A percentile compares a stretch with the other conserved stretches of the same genome.
These are phyloP conservation scores for Colletes latitarsis DNA, from an alignment of 1,140 invertebrate species.

Conservation along the genomic window DNA sequence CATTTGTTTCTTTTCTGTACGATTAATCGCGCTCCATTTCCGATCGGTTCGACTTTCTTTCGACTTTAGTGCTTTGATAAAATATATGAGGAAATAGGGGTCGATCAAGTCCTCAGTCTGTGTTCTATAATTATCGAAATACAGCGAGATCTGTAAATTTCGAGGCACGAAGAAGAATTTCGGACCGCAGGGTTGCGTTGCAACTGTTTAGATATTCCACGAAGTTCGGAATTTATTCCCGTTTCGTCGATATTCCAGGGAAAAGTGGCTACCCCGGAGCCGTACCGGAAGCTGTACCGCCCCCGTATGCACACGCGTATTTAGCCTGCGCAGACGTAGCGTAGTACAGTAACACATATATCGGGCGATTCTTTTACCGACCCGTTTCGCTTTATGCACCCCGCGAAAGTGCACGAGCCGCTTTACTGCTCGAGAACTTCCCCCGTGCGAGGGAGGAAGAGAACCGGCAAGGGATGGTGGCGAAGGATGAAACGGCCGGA, in stretches of 20 bases:
- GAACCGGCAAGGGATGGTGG: not conserved
- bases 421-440: conserved; percentile 69
- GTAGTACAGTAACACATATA: conserved; percentile 49
- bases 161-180: too few relatives aligned
- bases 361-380: conserved; percentile 59
- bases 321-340: conserved; percentile 40
- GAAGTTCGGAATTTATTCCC: not conserved
- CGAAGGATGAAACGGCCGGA: not conserved
- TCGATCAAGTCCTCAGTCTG: too few relatives aligned
- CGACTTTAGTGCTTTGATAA: too few relatives aligned
- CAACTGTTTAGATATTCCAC: too few relatives aligned
- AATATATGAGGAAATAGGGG: too few relatives aligned
- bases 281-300: conserved; percentile 6
- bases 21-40: too few relatives aligned
- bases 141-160: too few relatives aligned
- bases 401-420: conserved; percentile 66
- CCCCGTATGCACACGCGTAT: conserved; percentile 47
- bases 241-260: not conserved
- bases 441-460: conserved; percentile 34
- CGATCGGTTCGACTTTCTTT: too few relatives aligned
- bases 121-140: too few relatives aligned
- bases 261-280: too few relatives aligned
- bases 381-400: conserved; percentile 62
- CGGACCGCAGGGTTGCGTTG: too few relatives aligned
- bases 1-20: too few relatives aligned